These are phyloP conservation scores for Tauraco hartlaubi DNA, from an alignment of 2,797 vertebrate species.

Conservation along the genomic window DNA sequence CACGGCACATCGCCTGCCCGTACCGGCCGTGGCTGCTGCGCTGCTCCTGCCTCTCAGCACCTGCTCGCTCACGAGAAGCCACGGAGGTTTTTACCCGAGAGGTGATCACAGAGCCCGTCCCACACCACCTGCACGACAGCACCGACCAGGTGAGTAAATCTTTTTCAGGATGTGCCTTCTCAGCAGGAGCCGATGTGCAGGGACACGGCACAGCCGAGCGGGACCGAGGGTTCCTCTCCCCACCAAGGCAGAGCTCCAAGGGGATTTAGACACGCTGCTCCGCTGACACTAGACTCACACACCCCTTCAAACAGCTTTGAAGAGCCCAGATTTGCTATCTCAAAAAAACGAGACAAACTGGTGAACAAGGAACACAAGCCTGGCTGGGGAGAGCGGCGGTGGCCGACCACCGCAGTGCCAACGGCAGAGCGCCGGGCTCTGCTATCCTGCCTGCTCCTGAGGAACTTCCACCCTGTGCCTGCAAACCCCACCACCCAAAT, in stretches of 20 bases:
- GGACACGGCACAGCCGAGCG: fast-evolving
- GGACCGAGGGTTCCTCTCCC: neutral
- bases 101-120: neutral
- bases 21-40: neutral
- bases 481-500: neutral
- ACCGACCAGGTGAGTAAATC: neutral
- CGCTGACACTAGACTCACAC: fast-evolving
- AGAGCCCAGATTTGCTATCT: neutral
- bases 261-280: fast-evolving
- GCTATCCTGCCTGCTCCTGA: neutral
- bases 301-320: fast-evolving
- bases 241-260: fast-evolving
- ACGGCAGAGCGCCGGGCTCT: neutral
- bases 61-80: neutral
- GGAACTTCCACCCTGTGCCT: neutral
- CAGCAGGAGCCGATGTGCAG: neutral
- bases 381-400: fast-evolving
- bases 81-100: neutral
- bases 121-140: neutral
- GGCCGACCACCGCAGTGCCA: neutral
- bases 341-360: fast-evolving
- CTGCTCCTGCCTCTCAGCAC: neutral
- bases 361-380: fast-evolving
- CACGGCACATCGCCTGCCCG: neutral
- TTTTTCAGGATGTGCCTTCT: neutral